phyloP scores from a whole-genome alignment of 2,888 invertebrate species.

The Bombyx huttoni region DNA sequence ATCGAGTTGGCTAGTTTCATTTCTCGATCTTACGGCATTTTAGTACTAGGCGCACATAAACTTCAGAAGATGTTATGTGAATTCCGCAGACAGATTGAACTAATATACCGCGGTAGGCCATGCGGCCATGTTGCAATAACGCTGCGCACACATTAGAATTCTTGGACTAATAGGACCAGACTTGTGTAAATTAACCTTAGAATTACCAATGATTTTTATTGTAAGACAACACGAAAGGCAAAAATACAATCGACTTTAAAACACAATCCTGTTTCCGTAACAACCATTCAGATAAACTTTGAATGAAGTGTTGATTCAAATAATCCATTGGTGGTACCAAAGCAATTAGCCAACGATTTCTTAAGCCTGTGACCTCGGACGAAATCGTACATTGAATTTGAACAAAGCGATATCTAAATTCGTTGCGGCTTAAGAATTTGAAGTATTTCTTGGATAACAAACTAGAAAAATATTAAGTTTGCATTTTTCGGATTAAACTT shows the following conservation, averaged over 20 bases:
- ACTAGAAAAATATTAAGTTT: slow-evolving; percentile 1
- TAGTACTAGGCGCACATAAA: slow-evolving; percentile 1
- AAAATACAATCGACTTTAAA: not conserved
- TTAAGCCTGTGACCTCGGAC: slow-evolving; percentile 54
- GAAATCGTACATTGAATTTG: slow-evolving; percentile 44
- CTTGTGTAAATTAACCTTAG: too few relatives aligned
- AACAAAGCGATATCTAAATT: slow-evolving; percentile 41
- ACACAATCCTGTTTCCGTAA: not conserved
- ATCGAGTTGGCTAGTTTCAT: too few relatives aligned
- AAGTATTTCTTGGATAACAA: slow-evolving; percentile 22
- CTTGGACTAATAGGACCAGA: slow-evolving; percentile 18
- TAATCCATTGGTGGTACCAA: slow-evolving; percentile 34
- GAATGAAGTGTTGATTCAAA: slow-evolving; percentile 14
- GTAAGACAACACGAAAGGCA: not conserved
- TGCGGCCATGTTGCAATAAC: slow-evolving; percentile 36
- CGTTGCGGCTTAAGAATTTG: slow-evolving; percentile 21
- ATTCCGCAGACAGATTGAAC: slow-evolving; percentile 1
- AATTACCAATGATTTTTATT: too few relatives aligned
- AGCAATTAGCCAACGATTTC: slow-evolving; percentile 55
- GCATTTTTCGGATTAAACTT: not conserved
- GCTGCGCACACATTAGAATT: slow-evolving; percentile 27
- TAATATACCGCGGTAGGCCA: slow-evolving; percentile 23
- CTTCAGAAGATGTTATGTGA: slow-evolving; percentile 4
- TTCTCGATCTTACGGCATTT: not conserved
- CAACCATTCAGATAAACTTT: slow-evolving; percentile 9